These are phyloP conservation scores for Thinocorus orbignyianus DNA, from an alignment of 2,113 vertebrate species.

Conservation along the genomic window DNA sequence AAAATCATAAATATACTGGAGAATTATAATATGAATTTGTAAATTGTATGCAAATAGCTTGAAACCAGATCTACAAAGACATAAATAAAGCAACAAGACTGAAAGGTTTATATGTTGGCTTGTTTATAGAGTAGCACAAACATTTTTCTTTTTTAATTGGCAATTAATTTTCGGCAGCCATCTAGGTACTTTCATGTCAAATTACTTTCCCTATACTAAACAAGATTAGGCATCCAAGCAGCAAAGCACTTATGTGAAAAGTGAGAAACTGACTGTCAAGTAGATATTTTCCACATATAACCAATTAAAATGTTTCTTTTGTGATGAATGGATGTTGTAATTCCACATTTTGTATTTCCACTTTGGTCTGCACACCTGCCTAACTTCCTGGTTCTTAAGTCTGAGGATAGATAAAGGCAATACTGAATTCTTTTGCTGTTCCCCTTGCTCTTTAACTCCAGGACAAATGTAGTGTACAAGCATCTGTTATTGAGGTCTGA, in stretches of 20 bases:
- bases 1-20: slow-evolving; percentile 82
- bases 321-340: slow-evolving; percentile 81
- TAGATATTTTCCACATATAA: slow-evolving; percentile 83
- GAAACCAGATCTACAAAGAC: slow-evolving; percentile 83
- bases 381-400: slow-evolving; percentile 51
- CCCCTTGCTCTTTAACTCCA: slow-evolving; percentile 1
- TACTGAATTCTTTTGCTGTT: background rate
- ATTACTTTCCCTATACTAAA: slow-evolving; percentile 84
- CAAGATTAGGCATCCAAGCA: slow-evolving; percentile 83
- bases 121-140: slow-evolving; percentile 87
- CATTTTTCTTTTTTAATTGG: slow-evolving; percentile 90
- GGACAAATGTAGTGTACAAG: slow-evolving; percentile 13
- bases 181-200: slow-evolving; percentile 86
- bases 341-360: slow-evolving; percentile 74
- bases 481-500: slow-evolving; percentile 1
- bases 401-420: slow-evolving; percentile 46
- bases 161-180: slow-evolving; percentile 87
- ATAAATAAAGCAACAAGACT: slow-evolving; percentile 85
- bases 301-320: slow-evolving; percentile 86
- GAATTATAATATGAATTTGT: slow-evolving; percentile 84
- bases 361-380: slow-evolving; percentile 67
- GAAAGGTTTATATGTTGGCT: slow-evolving; percentile 84
- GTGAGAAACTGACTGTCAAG: slow-evolving; percentile 86
- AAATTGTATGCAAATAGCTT: slow-evolving; percentile 86
- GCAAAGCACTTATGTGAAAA: slow-evolving; percentile 83